phyloP scores from a whole-genome alignment of 2,113 vertebrate species.

The Chaenocephalus aceratus region DNA sequence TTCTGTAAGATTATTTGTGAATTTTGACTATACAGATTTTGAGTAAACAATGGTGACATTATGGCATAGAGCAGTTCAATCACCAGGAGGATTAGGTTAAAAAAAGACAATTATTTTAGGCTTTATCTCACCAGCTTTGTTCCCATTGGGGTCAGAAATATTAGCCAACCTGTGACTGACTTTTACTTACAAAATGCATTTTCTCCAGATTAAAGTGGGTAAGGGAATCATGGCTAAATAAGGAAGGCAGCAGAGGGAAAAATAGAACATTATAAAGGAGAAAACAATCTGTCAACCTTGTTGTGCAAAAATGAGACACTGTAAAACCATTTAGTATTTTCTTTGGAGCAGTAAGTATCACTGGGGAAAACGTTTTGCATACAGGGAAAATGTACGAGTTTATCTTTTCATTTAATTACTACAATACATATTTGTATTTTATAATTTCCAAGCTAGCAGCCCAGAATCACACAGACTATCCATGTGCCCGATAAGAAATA shows the following conservation, averaged over 20 bases:
- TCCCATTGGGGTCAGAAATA: background rate
- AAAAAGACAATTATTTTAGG: too few relatives aligned
- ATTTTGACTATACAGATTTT: background rate
- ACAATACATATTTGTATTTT: background rate
- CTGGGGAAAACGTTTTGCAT: background rate
- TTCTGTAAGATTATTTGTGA: background rate
- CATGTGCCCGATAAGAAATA: background rate
- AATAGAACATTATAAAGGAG: background rate
- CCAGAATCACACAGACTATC: background rate
- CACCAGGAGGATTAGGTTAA: too few relatives aligned
- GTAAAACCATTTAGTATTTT: background rate
- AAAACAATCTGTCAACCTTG: background rate
- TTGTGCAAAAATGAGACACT: background rate
- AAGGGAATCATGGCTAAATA: background rate
- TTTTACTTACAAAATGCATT: background rate
- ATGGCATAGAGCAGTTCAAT: too few relatives aligned
- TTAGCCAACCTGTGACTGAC: background rate
- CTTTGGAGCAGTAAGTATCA: too few relatives aligned
- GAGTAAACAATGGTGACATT: too few relatives aligned
- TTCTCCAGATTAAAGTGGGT: background rate
- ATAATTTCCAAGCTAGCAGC: background rate
- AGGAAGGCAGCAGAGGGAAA: background rate
- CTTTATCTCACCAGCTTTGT: background rate
- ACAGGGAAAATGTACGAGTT: background rate
- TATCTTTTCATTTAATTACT: background rate